phyloP scores from a whole-genome alignment of 1,140 invertebrate genomes.

The Drosophila tristis region DNA sequence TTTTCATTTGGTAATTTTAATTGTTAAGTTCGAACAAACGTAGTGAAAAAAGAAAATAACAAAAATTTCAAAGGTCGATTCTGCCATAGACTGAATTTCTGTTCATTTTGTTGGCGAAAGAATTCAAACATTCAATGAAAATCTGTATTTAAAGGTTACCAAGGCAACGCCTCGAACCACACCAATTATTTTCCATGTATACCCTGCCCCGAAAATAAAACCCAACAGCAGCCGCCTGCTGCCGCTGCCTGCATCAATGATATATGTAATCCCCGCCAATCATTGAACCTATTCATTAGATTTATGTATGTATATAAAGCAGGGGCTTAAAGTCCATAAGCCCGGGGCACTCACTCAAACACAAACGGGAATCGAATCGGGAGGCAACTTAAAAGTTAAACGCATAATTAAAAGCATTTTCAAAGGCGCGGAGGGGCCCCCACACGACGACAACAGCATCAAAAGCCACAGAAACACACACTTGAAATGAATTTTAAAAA shows the following conservation, averaged over 20 bases:
- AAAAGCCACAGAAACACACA: conserved; percentile 17
- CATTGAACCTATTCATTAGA: conserved; percentile 35
- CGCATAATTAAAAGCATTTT: conserved; percentile 74
- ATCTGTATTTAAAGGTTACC: conserved; percentile 8
- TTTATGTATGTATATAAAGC: background rate
- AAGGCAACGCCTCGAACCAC: conserved; percentile 4
- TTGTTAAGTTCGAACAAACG: no score
- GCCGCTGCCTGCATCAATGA: conserved; percentile 3
- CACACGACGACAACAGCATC: conserved; percentile 26
- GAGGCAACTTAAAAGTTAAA: conserved; percentile 67
- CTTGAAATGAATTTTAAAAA: conserved; percentile 15
- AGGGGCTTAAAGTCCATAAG: conserved; percentile 13
- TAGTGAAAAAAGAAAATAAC: no score
- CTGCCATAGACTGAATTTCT: no score
- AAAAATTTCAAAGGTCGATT: no score
- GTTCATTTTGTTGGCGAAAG: no score
- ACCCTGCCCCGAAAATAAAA: background rate
- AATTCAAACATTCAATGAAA: no score
- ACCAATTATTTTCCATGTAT: no score
- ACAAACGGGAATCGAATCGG: conserved; percentile 14
- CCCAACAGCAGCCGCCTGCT: background rate
- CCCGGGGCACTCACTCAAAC: conserved; percentile 7
- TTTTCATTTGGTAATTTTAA: no score
- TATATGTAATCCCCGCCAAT: conserved; percentile 30
- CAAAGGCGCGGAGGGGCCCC: conserved; percentile 37